Conservation (phyloP, 2,113 vertebrate species). For the Jacana jacana region DNA sequence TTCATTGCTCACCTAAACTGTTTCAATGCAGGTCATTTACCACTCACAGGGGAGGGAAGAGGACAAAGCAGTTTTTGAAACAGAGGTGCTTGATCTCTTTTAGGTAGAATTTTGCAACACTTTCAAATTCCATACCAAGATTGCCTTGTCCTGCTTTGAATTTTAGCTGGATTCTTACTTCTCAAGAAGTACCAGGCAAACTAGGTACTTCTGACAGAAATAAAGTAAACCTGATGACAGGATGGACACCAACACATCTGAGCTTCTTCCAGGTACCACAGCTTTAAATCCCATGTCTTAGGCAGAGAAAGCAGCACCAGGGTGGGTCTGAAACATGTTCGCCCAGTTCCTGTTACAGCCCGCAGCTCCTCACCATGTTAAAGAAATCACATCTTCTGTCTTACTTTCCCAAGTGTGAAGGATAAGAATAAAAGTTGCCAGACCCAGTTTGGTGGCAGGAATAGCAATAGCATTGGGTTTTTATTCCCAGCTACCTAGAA, state of each 20-base stretch:
- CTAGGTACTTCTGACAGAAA: background rate
- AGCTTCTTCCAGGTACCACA: background rate
- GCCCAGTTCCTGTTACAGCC: background rate
- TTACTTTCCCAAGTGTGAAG: background rate
- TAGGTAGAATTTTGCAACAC: background rate
- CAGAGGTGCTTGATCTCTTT: background rate
- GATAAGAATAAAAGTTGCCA: background rate
- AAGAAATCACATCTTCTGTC: background rate
- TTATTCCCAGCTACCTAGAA: background rate
- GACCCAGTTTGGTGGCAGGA: background rate
- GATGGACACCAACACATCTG: background rate
- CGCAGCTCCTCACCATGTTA: background rate
- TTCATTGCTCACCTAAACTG: background rate
- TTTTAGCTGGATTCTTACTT: background rate
- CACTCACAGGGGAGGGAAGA: background rate
- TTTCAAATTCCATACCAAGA: background rate
- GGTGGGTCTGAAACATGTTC: background rate
- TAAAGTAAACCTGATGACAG: background rate
- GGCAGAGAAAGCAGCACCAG: background rate
- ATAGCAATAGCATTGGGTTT: background rate
- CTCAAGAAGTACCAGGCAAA: background rate
- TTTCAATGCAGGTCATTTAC: background rate
- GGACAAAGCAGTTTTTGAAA: background rate
- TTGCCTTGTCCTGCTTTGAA: background rate
- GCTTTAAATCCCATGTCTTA: background rate